Percentiles rank a stretch among this genome's conserved stretches.
Conservation (phyloP, 2,888 invertebrate genomes). For the Brachynemurus nebulosus region DNA sequence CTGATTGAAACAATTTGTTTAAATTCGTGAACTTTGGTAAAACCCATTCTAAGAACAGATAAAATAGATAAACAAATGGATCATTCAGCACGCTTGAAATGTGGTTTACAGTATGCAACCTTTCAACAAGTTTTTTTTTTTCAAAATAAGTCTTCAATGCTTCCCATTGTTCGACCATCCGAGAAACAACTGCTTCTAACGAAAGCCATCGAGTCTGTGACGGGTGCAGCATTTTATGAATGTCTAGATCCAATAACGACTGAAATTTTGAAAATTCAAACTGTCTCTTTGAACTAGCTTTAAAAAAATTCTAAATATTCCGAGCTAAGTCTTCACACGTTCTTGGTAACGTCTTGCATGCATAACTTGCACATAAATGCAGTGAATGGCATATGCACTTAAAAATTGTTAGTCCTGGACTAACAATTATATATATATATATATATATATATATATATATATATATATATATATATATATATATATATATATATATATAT, state of each 20-base stretch:
- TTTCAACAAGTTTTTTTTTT: conserved; percentile 14
- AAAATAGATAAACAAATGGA: too few species aligned
- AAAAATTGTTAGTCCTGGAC: conserved; percentile 18
- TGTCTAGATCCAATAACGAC: conserved; percentile 16
- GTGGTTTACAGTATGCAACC: conserved; percentile 14
- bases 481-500: too few species aligned
- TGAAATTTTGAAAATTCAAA: conserved; percentile 18
- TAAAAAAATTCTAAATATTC: conserved; percentile 21
- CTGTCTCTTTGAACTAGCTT: conserved; percentile 19
- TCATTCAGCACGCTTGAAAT: too few species aligned
- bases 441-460: too few species aligned
- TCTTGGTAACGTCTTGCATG: conserved; percentile 22
- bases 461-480: too few species aligned
- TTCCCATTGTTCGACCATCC: conserved; percentile 23
- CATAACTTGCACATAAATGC: conserved; percentile 23
- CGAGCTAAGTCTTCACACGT: conserved; percentile 22
- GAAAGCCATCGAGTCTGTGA: conserved; percentile 23
- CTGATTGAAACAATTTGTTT: not conserved
- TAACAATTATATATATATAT: too few species aligned
- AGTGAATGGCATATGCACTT: conserved; percentile 25
- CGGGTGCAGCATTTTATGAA: conserved; percentile 20
- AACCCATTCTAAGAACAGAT: too few species aligned
- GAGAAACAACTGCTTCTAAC: conserved; percentile 18
- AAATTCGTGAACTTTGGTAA: too few species aligned
- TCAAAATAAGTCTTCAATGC: conserved; percentile 20